phyloP scores from a whole-genome alignment of 2,797 vertebrate genomes.

The Hyperoplus lanceolatus region DNA sequence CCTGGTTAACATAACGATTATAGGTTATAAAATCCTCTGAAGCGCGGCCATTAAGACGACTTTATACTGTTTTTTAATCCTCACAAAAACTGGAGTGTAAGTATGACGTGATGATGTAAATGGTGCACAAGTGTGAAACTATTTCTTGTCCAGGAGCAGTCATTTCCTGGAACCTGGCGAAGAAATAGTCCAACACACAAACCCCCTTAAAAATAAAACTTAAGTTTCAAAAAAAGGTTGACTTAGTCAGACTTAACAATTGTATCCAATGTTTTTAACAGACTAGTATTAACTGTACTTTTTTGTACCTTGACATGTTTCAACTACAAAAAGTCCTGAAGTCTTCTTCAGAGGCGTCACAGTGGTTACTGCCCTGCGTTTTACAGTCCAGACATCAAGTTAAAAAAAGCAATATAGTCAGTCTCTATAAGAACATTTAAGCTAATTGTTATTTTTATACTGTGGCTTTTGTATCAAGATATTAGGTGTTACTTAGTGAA shows the following conservation, averaged over 20 bases:
- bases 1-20: neutral
- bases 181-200: neutral
- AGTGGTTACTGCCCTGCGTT: too few species aligned
- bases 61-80: neutral
- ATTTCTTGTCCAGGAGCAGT: neutral
- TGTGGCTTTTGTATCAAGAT: neutral
- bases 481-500: neutral
- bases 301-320: too few species aligned
- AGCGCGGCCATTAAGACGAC: neutral
- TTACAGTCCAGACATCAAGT: too few species aligned
- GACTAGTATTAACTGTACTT: too few species aligned
- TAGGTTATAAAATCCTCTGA: neutral
- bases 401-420: too few species aligned
- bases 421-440: too few species aligned
- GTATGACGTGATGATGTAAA: neutral
- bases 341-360: too few species aligned
- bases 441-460: neutral
- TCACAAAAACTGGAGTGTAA: neutral
- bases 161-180: neutral
- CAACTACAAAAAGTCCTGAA: too few species aligned
- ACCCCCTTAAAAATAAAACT: neutral
- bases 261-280: too few species aligned
- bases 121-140: neutral
- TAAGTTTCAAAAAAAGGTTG: too few species aligned
- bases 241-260: too few species aligned